These are phyloP conservation scores for Trogon surrucura DNA, from an alignment of 2,113 vertebrate species.

Conservation along the genomic window DNA sequence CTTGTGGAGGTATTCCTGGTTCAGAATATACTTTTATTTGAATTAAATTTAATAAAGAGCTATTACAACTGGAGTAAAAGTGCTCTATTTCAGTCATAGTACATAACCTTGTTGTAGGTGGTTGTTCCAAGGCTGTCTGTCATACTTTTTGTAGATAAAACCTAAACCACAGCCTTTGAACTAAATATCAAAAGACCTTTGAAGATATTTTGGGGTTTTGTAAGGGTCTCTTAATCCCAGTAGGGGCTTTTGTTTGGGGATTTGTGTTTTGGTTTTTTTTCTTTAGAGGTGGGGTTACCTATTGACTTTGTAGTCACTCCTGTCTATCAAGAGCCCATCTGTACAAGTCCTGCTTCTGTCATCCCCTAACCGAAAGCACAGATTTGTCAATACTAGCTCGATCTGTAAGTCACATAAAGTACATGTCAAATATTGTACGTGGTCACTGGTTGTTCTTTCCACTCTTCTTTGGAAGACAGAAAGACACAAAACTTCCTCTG, in stretches of 20 bases:
- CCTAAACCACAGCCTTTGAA: constrained; percentile 32
- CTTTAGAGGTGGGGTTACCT: background rate
- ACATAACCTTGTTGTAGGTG: background rate
- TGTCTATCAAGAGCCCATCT: fast-evolving
- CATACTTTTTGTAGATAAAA: background rate
- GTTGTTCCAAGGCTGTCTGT: background rate
- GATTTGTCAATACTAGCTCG: background rate
- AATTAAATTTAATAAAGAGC: background rate
- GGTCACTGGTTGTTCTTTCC: background rate
- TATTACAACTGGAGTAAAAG: background rate
- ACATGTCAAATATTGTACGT: background rate
- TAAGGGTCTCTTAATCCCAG: constrained; percentile 1
- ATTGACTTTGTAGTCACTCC: background rate
- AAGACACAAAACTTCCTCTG: background rate
- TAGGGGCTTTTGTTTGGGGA: background rate
- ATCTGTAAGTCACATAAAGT: background rate
- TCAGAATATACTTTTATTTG: background rate
- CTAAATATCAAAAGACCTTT: constrained; percentile 44
- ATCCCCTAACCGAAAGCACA: background rate
- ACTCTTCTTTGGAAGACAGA: background rate
- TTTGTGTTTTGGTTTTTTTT: background rate
- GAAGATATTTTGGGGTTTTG: background rate
- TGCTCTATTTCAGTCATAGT: background rate
- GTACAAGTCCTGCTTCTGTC: background rate
- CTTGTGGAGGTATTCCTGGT: background rate